Conservation (phyloP, 2,888 invertebrate genomes). For the Tanytarsus gracilentus region DNA sequence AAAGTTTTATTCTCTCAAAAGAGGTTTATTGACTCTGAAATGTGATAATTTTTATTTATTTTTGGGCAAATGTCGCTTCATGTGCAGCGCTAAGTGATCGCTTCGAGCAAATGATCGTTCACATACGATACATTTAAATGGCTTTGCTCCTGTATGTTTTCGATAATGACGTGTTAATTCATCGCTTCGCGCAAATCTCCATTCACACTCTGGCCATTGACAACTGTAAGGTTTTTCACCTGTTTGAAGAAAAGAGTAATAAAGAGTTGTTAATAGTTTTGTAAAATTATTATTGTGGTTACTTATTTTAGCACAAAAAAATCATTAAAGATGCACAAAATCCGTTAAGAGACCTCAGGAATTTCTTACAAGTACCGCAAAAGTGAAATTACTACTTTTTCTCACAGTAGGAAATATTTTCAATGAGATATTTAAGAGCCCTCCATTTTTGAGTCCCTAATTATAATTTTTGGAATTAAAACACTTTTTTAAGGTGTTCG, state of each 20-base stretch:
- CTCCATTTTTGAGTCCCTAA: too few species aligned
- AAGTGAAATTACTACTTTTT: too few species aligned
- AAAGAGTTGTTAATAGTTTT: neutral
- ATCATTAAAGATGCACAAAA: too few species aligned
- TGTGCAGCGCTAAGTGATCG: conserved; percentile 89
- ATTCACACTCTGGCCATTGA: conserved; percentile 96
- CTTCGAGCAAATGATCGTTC: conserved; percentile 91
- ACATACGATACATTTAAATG: conserved; percentile 92
- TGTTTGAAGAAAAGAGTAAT: conserved; percentile 41
- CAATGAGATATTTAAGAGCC: too few species aligned
- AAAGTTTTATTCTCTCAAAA: too few species aligned
- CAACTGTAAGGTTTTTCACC: conserved; percentile 98
- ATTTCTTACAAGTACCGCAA: too few species aligned
- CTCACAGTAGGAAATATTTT: too few species aligned
- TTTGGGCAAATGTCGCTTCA: conserved; percentile 94
- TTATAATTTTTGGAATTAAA: too few species aligned
- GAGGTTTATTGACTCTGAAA: conserved; percentile 9
- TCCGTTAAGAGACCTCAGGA: too few species aligned
- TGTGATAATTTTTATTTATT: conserved; percentile 37
- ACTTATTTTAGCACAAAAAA: too few species aligned
- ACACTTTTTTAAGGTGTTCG: too few species aligned
- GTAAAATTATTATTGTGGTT: neutral
- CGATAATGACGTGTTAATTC: conserved; percentile 93
- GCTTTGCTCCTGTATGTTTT: conserved; percentile 94
- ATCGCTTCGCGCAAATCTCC: conserved; percentile 93